Percentiles rank a stretch among this genome's conserved stretches.
Conservation (phyloP, 1,140 invertebrate species). For the Grapholita molesta region DNA sequence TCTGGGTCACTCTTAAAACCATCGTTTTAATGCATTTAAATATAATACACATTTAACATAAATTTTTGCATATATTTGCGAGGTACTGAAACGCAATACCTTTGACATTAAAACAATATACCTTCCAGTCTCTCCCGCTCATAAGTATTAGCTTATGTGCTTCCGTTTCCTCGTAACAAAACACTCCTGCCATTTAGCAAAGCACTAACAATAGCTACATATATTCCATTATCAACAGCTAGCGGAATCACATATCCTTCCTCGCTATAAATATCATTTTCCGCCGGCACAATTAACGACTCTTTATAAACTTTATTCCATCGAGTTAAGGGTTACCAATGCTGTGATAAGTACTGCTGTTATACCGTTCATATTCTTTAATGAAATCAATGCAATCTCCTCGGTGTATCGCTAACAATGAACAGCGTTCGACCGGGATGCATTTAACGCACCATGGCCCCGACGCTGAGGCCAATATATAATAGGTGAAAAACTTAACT, state of each 20-base stretch:
- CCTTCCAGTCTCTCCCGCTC: too few relatives aligned
- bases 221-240: background rate
- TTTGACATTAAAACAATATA: too few relatives aligned
- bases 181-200: background rate
- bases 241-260: slow-evolving; percentile 1
- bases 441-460: background rate
- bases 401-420: background rate
- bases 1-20: too few relatives aligned
- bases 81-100: too few relatives aligned
- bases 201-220: background rate
- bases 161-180: too few relatives aligned
- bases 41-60: too few relatives aligned
- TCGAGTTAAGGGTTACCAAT: too few relatives aligned
- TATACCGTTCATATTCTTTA: background rate
- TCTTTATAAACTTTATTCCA: background rate
- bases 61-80: too few relatives aligned
- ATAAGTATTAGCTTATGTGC: too few relatives aligned
- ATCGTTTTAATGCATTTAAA: too few relatives aligned
- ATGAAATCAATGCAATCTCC: slow-evolving; percentile 4
- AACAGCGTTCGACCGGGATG: background rate
- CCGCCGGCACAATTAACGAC: background rate
- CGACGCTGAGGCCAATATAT: background rate
- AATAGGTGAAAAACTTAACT: background rate
- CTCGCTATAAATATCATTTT: background rate
- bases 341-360: background rate